These are phyloP conservation scores for Ricordea florida DNA, from an alignment of 92 coral and sea anemone species.

Conservation along the genomic window DNA sequence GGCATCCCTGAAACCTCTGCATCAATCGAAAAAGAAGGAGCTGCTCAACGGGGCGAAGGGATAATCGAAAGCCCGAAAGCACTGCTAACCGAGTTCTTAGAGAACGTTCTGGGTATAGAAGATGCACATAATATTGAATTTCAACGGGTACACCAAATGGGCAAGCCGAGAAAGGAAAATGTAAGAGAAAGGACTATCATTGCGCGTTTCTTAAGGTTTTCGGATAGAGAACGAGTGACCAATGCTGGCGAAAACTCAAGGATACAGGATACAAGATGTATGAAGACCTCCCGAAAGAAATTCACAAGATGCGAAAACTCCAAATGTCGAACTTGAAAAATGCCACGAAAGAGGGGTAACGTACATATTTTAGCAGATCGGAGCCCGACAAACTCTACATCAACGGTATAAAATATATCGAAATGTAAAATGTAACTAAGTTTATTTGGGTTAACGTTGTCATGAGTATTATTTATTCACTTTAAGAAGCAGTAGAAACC, in stretches of 20 bases:
- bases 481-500: too few relatives aligned
- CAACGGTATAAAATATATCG: not conserved
- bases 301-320: not conserved
- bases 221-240: not conserved
- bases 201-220: not conserved
- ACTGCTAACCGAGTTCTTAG: conserved; percentile 4
- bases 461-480: too few relatives aligned
- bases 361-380: not conserved
- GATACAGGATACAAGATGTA: not conserved
- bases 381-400: not conserved
- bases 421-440: not conserved
- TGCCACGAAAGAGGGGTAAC: not conserved
- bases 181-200: not conserved
- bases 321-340: not conserved
- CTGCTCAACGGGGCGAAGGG: not conserved
- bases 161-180: not conserved
- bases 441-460: too few relatives aligned
- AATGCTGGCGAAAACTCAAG: too few relatives aligned
- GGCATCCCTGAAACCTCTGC: not conserved
- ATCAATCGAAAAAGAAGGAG: conserved; percentile 10
- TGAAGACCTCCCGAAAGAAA: not conserved
- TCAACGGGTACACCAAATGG: not conserved
- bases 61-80: not conserved
- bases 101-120: not conserved
- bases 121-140: not conserved